phyloP scores from a whole-genome alignment of 2,113 vertebrate genomes.

The Psammodynastes pulverulentus region DNA sequence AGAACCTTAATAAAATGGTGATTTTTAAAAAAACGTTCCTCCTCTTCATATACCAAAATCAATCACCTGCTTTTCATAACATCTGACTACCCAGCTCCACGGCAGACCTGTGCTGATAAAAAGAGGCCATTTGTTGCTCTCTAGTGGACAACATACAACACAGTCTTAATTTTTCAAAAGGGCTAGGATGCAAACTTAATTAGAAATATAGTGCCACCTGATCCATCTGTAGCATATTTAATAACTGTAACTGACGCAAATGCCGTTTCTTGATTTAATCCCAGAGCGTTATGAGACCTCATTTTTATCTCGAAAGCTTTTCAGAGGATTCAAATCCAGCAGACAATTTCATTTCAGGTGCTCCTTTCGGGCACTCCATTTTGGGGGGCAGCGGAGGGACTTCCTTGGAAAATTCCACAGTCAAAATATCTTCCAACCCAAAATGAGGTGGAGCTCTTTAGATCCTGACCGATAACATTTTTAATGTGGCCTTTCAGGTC shows the following conservation, averaged over 20 bases:
- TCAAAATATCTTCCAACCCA: not conserved
- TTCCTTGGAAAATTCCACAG: not conserved
- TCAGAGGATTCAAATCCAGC: not conserved
- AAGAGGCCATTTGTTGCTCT: constrained; percentile 23
- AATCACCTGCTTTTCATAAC: not conserved
- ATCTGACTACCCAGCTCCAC: not conserved
- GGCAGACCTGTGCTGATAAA: not conserved
- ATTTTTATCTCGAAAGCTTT: not conserved
- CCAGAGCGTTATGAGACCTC: not conserved
- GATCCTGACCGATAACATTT: not conserved
- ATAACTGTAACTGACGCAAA: not conserved
- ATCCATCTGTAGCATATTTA: not conserved
- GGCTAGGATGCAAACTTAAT: not conserved
- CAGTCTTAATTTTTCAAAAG: not conserved
- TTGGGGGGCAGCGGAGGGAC: not conserved
- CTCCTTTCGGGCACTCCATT: not conserved
- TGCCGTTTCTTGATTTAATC: not conserved
- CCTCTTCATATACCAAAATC: not conserved
- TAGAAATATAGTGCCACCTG: not conserved
- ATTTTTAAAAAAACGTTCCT: not conserved
- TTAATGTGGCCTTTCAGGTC: not conserved
- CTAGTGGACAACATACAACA: constrained; percentile 36
- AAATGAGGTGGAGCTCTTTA: not conserved
- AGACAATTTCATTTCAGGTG: not conserved
- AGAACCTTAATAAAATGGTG: no score